Conservation (phyloP, 1,140 invertebrate genomes). For the Lasioglossum baleicum region DNA sequence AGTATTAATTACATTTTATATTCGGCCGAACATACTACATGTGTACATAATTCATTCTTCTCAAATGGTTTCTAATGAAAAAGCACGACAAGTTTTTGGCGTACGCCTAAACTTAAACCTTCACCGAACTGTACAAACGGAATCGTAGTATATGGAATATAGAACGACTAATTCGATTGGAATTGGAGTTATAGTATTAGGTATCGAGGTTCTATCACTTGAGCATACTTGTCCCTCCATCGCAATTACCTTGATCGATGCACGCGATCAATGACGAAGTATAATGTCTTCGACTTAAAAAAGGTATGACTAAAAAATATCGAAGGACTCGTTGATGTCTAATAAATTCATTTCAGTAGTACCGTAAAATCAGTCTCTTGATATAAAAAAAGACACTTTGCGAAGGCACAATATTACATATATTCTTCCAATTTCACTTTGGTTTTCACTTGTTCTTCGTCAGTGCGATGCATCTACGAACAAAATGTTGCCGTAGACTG, state of each 20-base stretch:
- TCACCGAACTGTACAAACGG: no score
- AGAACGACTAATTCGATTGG: no score
- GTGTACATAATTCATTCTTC: no score
- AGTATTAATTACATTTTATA: no score
- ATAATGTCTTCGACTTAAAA: background rate
- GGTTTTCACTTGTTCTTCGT: constrained; percentile 21
- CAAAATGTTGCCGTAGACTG: background rate
- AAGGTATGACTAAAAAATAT: background rate
- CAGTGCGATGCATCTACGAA: background rate
- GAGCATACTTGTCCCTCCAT: background rate
- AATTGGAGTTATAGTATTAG: background rate
- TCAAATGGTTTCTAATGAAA: no score
- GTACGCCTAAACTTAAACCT: no score
- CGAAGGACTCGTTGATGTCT: no score
- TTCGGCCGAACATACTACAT: no score
- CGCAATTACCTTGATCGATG: background rate
- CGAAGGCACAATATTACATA: constrained; percentile 36
- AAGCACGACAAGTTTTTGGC: no score
- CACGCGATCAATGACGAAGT: background rate
- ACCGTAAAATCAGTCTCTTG: constrained; percentile 49
- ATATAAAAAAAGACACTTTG: constrained; percentile 6
- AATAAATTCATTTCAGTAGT: background rate
- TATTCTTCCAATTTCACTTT: constrained; percentile 43
- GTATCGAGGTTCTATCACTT: background rate
- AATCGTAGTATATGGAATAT: no score